A percentile compares a stretch with the other conserved stretches of the same genome.
Conservation (phyloP, 2,113 vertebrate genomes). For the Origma solitaria region DNA sequence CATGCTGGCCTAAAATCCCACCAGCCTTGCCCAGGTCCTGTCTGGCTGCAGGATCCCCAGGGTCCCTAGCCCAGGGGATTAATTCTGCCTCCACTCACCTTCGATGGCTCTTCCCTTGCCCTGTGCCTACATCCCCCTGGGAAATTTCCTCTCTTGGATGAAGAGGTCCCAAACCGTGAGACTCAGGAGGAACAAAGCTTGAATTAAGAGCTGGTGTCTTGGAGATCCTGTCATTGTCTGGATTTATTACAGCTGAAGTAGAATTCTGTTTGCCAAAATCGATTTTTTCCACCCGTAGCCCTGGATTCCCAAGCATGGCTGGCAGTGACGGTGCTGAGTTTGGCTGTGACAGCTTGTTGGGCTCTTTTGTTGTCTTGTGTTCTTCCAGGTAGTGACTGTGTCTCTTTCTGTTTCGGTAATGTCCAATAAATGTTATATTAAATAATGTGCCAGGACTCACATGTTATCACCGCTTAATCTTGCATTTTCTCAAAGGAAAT, state of each 20-base stretch:
- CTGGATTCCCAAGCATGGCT: background rate
- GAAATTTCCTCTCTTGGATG: background rate
- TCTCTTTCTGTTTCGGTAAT: background rate
- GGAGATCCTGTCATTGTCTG: background rate
- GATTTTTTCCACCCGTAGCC: rapidly evolving
- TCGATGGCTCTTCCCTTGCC: background rate
- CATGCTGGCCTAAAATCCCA: background rate
- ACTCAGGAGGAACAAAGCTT: background rate
- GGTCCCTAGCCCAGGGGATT: background rate
- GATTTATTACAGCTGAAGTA: background rate
- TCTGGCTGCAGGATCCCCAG: background rate
- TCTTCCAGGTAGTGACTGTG: background rate
- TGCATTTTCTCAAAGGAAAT: background rate
- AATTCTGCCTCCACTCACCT: background rate
- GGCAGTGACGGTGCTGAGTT: background rate
- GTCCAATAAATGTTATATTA: background rate
- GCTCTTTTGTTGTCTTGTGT: background rate
- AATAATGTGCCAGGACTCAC: background rate
- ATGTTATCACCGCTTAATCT: background rate
- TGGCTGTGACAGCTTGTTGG: background rate
- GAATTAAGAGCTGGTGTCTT: background rate
- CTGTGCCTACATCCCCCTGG: background rate
- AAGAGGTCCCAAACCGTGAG: background rate
- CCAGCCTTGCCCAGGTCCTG: background rate
- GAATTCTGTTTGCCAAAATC: background rate